A percentile compares a stretch with the other conserved stretches of the same genome.
Evolutionary conservation across 2,113 vertebrate species (phyloP).

Genomic region (Scomber colias): DNA sequence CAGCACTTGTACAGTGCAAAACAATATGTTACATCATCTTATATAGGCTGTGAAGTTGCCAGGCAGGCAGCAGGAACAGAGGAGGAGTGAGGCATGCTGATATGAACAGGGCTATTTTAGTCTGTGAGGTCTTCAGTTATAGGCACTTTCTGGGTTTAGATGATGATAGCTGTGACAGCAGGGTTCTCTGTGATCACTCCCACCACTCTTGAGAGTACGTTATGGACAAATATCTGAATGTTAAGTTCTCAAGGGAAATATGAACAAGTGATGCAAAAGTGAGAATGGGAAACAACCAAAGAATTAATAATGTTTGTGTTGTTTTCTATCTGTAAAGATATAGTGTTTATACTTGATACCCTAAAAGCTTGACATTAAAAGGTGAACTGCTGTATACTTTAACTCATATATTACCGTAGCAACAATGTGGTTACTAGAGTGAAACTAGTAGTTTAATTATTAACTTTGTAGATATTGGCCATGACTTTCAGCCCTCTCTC

Average conservation of each 20-base stretch:
- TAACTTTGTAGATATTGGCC: slow-evolving; percentile 20
- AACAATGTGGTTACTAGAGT: not conserved
- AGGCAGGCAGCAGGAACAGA: slow-evolving; percentile 71
- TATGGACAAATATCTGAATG: slow-evolving; percentile 46
- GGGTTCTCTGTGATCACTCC: slow-evolving; percentile 41
- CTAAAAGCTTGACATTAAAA: not conserved
- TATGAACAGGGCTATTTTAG: slow-evolving; percentile 82
- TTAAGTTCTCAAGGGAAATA: slow-evolving; percentile 27
- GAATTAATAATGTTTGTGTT: not conserved
- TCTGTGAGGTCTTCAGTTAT: slow-evolving; percentile 62
- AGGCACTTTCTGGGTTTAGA: slow-evolving; percentile 69
- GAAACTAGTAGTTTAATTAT: slow-evolving; percentile 41
- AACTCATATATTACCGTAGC: not conserved
- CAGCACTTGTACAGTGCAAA: slow-evolving; percentile 18
- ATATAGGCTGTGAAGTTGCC: slow-evolving; percentile 61
- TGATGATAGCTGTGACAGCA: slow-evolving; percentile 61
- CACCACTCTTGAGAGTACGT: slow-evolving; percentile 3
- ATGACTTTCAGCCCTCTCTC: slow-evolving; percentile 12
- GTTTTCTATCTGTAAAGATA: not conserved
- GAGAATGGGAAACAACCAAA: not conserved
- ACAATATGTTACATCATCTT: slow-evolving; percentile 67
- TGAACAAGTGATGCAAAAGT: slow-evolving; percentile 8
- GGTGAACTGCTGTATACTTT: not conserved
- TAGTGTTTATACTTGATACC: not conserved
- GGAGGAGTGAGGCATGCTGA: slow-evolving; percentile 69